Percentiles rank a stretch among this genome's conserved stretches.
Conservation (phyloP, 2,797 vertebrate genomes). For the Syngnathus rostellatus region DNA sequence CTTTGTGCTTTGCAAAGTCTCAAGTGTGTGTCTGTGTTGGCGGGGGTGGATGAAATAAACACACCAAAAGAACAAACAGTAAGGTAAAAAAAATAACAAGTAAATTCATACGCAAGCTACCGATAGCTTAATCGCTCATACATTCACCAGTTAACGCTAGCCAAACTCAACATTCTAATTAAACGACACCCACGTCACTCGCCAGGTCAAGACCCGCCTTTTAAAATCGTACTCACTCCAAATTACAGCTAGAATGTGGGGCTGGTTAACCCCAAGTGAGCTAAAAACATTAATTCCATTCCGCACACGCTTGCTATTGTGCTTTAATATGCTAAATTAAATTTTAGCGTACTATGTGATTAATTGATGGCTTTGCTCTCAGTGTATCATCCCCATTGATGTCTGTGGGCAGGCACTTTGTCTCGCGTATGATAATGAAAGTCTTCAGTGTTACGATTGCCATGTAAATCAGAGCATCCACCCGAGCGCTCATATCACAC, state of each 20-base stretch:
- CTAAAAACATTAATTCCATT: too few relatives aligned
- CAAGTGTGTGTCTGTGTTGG: too few relatives aligned
- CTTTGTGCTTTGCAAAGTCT: too few relatives aligned
- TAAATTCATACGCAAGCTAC: too few relatives aligned
- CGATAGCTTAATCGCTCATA: too few relatives aligned
- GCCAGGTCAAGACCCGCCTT: neutral
- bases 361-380: neutral
- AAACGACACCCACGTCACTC: neutral
- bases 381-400: neutral
- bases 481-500: constrained; percentile 26
- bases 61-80: too few relatives aligned
- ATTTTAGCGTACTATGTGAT: too few relatives aligned
- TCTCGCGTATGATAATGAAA: constrained; percentile 27
- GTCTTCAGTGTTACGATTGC: constrained; percentile 24
- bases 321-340: too few relatives aligned
- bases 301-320: too few relatives aligned
- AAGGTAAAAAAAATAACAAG: too few relatives aligned
- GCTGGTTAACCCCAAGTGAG: neutral
- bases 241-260: neutral
- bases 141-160: too few relatives aligned
- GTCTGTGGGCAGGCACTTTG: constrained; percentile 10
- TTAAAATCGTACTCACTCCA: neutral
- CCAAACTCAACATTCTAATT: neutral
- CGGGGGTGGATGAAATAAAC: too few relatives aligned
- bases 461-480: constrained; percentile 28